These are phyloP conservation scores for Mimas tiliae DNA, from an alignment of 2,888 invertebrate species.

Conservation along the genomic window DNA sequence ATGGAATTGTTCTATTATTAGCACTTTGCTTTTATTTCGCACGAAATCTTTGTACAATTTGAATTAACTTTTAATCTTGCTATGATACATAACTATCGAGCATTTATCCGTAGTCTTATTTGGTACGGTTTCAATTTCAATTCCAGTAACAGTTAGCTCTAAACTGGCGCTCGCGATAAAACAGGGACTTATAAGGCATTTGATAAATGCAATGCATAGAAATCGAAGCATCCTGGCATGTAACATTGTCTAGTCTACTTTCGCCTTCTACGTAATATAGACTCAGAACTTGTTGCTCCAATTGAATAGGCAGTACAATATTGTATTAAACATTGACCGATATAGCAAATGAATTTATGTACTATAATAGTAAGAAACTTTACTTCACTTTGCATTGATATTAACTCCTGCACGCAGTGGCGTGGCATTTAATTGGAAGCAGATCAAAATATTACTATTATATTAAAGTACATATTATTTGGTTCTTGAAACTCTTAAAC, in stretches of 20 bases:
- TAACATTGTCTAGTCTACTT: slow-evolving; percentile 7
- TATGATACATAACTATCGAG: not conserved
- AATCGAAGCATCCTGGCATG: slow-evolving; percentile 14
- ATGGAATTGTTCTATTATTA: not conserved
- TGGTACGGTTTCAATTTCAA: not conserved
- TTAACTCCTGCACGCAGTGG: too few species aligned
- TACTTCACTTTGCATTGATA: slow-evolving; percentile 11
- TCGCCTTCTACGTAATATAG: slow-evolving; percentile 22
- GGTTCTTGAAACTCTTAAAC: not conserved
- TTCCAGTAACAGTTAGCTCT: not conserved
- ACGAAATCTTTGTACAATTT: not conserved
- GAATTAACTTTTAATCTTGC: not conserved
- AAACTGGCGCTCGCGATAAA: not conserved
- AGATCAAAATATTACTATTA: too few species aligned
- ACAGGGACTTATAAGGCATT: slow-evolving; percentile 6
- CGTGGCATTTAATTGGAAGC: too few species aligned
- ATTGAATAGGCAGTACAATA: not conserved
- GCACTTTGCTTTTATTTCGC: too few species aligned
- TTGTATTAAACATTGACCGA: slow-evolving; percentile 15
- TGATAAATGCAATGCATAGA: slow-evolving; percentile 1
- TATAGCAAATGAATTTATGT: slow-evolving; percentile 2
- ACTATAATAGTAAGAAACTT: not conserved
- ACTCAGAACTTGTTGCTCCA: slow-evolving; percentile 11
- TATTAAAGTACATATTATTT: too few species aligned
- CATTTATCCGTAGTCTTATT: not conserved